These are phyloP conservation scores for Aphis craccivora DNA, from an alignment of 1,140 invertebrate species.

Conservation along the genomic window DNA sequence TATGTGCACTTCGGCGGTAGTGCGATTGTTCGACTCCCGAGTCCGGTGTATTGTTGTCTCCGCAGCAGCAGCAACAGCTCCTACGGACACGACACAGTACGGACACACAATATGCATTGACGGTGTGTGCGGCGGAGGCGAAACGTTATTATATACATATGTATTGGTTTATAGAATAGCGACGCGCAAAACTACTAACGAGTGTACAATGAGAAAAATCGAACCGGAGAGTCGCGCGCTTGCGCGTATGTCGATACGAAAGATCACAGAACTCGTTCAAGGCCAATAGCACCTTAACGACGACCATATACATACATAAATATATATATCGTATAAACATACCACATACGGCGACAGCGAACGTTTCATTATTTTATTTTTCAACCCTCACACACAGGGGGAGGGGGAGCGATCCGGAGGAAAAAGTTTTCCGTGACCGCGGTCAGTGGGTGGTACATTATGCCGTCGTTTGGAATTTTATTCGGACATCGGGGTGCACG, in stretches of 20 bases:
- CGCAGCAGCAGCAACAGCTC: neutral
- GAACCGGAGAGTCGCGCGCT: neutral
- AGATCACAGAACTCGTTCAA: conserved; percentile 58
- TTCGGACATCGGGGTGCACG: neutral
- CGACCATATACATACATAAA: neutral
- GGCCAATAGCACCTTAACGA: conserved; percentile 56
- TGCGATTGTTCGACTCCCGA: conserved; percentile 10
- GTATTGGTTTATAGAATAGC: conserved; percentile 47
- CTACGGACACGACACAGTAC: neutral
- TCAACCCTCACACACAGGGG: neutral
- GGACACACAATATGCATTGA: neutral
- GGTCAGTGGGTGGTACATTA: neutral
- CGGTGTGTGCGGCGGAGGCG: neutral
- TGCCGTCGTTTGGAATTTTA: neutral
- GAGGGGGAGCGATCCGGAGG: neutral
- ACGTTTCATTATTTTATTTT: neutral
- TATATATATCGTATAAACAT: too few relatives aligned
- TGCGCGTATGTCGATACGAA: conserved; percentile 38
- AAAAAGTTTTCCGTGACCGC: neutral
- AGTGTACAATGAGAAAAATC: conserved; percentile 55
- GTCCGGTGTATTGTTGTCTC: conserved; percentile 48
- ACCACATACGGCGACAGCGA: neutral
- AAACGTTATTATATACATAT: conserved; percentile 28
- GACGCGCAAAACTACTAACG: conserved; percentile 46
- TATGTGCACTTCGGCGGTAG: neutral